These are phyloP conservation scores for Tursiops truncatus DNA, from an alignment of 2,113 vertebrate genomes.

Conservation along the genomic window DNA sequence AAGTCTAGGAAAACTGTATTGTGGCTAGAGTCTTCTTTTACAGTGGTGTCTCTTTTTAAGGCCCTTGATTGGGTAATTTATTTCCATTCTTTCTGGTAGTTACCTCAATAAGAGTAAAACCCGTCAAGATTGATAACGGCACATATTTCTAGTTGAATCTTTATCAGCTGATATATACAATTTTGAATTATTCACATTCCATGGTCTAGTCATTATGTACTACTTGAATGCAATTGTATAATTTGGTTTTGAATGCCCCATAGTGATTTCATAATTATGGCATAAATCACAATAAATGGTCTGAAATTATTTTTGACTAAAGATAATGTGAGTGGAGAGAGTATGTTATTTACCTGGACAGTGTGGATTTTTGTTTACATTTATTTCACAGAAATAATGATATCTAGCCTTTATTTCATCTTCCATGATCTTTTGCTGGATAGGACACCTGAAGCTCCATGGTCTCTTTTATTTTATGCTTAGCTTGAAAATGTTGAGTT, in stretches of 20 bases:
- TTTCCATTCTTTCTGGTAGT: not conserved
- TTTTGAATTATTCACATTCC: not conserved
- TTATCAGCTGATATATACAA: not conserved
- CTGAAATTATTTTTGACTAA: constrained; percentile 9
- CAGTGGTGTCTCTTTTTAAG: not conserved
- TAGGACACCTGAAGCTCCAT: not conserved
- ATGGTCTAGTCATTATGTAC: not conserved
- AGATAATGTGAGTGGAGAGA: not conserved
- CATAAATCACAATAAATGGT: not conserved
- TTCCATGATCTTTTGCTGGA: not conserved
- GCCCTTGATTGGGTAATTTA: not conserved
- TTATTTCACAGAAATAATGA: not conserved
- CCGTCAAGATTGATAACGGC: not conserved
- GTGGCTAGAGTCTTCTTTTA: not conserved
- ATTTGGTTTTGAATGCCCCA: not conserved
- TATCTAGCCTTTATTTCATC: not conserved
- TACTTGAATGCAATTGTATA: not conserved
- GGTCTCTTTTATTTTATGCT: not conserved
- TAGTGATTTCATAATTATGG: not conserved
- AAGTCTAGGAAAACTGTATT: not conserved
- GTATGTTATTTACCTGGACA: not conserved
- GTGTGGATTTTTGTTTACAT: not conserved
- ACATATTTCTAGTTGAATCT: constrained; percentile 9
- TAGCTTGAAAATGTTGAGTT: not conserved
- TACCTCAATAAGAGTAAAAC: not conserved